A percentile compares a stretch with the other conserved stretches of the same genome.
Evolutionary conservation across 2,888 invertebrate genomes (phyloP).

Genomic region (Sacculina carcini): DNA sequence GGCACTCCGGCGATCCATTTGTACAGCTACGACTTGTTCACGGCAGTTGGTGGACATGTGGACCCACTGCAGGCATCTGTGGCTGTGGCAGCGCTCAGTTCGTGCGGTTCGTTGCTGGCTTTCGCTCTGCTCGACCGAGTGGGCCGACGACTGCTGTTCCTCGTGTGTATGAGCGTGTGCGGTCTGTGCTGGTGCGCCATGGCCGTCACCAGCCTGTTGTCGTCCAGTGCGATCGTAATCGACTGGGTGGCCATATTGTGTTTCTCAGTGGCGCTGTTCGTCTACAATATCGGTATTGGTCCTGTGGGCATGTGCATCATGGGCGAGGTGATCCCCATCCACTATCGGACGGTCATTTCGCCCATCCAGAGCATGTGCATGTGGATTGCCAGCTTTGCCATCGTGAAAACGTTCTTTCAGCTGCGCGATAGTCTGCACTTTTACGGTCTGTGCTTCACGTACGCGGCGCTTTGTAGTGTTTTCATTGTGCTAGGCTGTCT

Average conservation of each 20-base stretch:
- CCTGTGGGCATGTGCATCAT: slow-evolving; percentile 2
- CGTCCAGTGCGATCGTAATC: neutral
- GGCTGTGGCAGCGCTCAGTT: neutral
- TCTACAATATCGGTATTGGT: slow-evolving; percentile 1
- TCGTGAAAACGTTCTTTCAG: slow-evolving; percentile 1
- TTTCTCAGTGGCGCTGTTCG: slow-evolving; percentile 1
- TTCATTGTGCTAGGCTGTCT: neutral
- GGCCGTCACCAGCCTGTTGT: neutral
- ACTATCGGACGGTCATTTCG: neutral
- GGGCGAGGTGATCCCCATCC: neutral
- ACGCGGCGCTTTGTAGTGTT: neutral
- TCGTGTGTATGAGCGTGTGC: neutral
- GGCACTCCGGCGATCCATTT: slow-evolving; percentile 2
- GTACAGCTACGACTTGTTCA: slow-evolving; percentile 2
- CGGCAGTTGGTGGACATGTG: neutral
- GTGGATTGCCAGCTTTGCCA: neutral
- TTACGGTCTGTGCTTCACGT: neutral
- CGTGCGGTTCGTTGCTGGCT: neutral
- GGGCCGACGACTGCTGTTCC: neutral
- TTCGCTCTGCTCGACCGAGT: neutral
- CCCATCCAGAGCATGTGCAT: neutral
- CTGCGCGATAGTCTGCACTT: neutral
- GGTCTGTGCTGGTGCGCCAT: neutral
- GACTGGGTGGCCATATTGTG: slow-evolving; percentile 1
- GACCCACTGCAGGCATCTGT: neutral